phyloP scores from a whole-genome alignment of 2,113 vertebrate genomes.

The Hypomesus transpacificus region DNA sequence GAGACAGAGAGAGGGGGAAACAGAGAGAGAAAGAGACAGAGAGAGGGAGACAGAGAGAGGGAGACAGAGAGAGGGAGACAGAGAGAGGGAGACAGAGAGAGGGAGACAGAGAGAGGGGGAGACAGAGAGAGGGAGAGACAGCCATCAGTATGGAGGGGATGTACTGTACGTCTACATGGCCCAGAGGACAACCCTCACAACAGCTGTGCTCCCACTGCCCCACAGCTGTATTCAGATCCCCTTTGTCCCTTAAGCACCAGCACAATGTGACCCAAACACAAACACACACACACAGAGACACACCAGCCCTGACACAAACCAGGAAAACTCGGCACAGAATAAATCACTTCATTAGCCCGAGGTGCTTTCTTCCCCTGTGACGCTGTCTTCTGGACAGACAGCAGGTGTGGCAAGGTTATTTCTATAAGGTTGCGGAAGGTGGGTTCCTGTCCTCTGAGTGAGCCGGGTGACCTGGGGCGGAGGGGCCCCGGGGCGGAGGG shows the following conservation, averaged over 20 bases:
- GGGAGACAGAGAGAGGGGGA: neutral
- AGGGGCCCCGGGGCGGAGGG: too few species aligned
- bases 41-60: neutral
- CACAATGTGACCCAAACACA: neutral
- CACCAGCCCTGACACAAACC: too few species aligned
- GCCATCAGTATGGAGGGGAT: neutral
- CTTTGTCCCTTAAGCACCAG: neutral
- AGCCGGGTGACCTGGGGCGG: too few species aligned
- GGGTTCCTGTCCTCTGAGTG: too few species aligned
- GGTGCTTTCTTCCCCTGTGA: too few species aligned
- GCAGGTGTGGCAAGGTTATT: too few species aligned
- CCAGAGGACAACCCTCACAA: neutral
- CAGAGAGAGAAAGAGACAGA: too few species aligned
- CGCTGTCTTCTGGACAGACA: too few species aligned
- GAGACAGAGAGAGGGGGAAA: neutral
- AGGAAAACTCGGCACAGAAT: too few species aligned
- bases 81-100: neutral
- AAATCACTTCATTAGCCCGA: too few species aligned
- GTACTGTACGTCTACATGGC: neutral
- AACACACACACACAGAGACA: too few species aligned
- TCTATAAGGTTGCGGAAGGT: too few species aligned
- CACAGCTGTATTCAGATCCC: neutral
- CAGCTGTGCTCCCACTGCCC: conserved; percentile 24
- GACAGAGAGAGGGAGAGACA: neutral
- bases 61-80: neutral